phyloP scores from a whole-genome alignment of 1,140 invertebrate species.

The Doryteuthis pealeii region DNA sequence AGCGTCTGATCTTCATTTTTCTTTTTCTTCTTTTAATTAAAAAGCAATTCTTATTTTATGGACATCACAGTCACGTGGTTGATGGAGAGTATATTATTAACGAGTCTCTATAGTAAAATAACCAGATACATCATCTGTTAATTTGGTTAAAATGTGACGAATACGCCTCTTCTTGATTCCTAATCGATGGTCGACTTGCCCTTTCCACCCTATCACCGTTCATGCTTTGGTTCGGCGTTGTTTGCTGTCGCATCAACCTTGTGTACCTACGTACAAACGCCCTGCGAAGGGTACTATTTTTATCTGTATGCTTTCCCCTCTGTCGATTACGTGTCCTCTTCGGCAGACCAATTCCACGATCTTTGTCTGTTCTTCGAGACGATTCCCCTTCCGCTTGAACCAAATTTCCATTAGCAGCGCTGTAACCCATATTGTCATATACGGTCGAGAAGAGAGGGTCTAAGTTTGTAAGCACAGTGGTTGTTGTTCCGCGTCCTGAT shows the following conservation, averaged over 20 bases:
- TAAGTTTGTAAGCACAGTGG: slow-evolving; percentile 15
- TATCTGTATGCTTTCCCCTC: slow-evolving; percentile 25
- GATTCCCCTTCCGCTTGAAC: neutral
- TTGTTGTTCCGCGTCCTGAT: slow-evolving; percentile 11
- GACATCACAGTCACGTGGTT: no score
- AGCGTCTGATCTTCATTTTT: no score
- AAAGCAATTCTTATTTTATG: no score
- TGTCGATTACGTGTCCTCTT: slow-evolving; percentile 17
- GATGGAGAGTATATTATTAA: no score
- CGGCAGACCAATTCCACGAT: neutral
- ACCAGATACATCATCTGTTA: slow-evolving; percentile 27
- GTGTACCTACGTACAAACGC: slow-evolving; percentile 37
- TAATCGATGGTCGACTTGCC: slow-evolving; percentile 6
- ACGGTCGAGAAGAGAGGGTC: slow-evolving; percentile 25
- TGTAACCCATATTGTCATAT: slow-evolving; percentile 30
- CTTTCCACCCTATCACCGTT: slow-evolving; percentile 22
- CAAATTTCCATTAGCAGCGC: neutral
- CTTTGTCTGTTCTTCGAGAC: neutral
- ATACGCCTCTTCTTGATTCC: slow-evolving; percentile 31
- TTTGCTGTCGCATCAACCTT: slow-evolving; percentile 31
- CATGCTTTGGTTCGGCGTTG: neutral
- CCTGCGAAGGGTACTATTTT: slow-evolving; percentile 35
- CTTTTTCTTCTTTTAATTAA: no score
- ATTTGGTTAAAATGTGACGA: slow-evolving; percentile 33
- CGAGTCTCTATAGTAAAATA: no score